A percentile compares a stretch with the other conserved stretches of the same genome.
Conservation (phyloP, 2,113 vertebrate species). For the Eublepharis macularius region DNA sequence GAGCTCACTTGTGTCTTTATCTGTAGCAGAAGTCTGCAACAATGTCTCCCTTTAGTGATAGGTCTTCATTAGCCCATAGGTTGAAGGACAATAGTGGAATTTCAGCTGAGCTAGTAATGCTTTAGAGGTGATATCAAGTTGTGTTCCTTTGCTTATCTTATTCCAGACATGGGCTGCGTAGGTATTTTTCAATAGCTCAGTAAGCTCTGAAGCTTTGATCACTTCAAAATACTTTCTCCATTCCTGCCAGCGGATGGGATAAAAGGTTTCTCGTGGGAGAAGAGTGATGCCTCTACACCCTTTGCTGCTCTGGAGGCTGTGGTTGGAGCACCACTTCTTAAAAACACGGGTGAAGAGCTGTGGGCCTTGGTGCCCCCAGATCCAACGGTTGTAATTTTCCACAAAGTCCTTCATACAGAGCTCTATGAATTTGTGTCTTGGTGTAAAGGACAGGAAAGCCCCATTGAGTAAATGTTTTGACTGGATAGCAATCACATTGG, state of each 20-base stretch:
- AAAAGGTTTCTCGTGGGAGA: constrained; percentile 69
- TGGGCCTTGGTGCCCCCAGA: constrained; percentile 78
- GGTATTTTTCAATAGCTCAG: constrained; percentile 51
- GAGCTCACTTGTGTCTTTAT: no score
- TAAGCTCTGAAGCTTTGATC: constrained; percentile 37
- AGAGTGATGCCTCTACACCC: constrained; percentile 61
- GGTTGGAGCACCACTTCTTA: constrained; percentile 71
- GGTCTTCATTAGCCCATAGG: constrained; percentile 54
- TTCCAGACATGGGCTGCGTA: constrained; percentile 76
- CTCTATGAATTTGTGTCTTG: constrained; percentile 61
- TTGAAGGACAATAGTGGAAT: constrained; percentile 69
- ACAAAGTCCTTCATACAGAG: constrained; percentile 75
- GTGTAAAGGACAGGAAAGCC: constrained; percentile 74
- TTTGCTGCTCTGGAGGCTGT: constrained; percentile 46
- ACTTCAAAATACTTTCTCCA: constrained; percentile 71
- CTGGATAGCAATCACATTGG: constrained; percentile 65
- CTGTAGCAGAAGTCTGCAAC: neutral
- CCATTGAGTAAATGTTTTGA: constrained; percentile 70
- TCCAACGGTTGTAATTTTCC: constrained; percentile 68
- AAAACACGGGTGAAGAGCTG: constrained; percentile 72
- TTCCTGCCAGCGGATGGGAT: constrained; percentile 72
- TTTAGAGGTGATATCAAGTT: constrained; percentile 46
- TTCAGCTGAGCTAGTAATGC: constrained; percentile 71
- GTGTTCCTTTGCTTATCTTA: constrained; percentile 66
- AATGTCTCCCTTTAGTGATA: constrained; percentile 44